A percentile compares a stretch with the other conserved stretches of the same genome.
These are phyloP conservation scores for Nesometra sesokonis DNA, from an alignment of 35 echinoderm and acorn worm species.

Conservation along the genomic window DNA sequence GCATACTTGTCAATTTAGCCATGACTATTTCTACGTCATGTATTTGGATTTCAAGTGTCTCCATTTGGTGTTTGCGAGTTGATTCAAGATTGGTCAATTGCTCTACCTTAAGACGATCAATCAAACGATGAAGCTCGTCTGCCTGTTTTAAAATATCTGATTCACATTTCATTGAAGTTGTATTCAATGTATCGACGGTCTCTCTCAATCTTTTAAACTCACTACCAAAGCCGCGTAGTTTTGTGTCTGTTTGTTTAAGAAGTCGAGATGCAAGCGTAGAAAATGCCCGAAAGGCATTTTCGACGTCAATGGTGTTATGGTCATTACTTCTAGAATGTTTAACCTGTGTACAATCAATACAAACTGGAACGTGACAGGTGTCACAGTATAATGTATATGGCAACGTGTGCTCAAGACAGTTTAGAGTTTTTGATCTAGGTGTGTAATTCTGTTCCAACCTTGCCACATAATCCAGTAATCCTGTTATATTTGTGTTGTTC, in stretches of 20 bases:
- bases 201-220: neutral
- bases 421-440: neutral
- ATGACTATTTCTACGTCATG: neutral
- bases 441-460: neutral
- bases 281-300: neutral
- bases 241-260: neutral
- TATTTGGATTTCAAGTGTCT: neutral
- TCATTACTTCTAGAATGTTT: neutral
- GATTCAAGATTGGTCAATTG: neutral
- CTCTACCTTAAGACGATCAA: neutral
- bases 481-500: neutral
- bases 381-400: neutral
- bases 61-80: neutral
- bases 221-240: neutral
- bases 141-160: neutral
- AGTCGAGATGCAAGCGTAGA: neutral
- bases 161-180: neutral
- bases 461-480: neutral
- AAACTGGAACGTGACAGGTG: neutral
- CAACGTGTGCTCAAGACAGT: neutral
- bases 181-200: neutral
- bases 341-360: neutral
- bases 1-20: neutral
- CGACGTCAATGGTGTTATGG: neutral
- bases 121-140: neutral